Conservation (phyloP, 1,140 invertebrate genomes). For the Bombus sylvicola region DNA sequence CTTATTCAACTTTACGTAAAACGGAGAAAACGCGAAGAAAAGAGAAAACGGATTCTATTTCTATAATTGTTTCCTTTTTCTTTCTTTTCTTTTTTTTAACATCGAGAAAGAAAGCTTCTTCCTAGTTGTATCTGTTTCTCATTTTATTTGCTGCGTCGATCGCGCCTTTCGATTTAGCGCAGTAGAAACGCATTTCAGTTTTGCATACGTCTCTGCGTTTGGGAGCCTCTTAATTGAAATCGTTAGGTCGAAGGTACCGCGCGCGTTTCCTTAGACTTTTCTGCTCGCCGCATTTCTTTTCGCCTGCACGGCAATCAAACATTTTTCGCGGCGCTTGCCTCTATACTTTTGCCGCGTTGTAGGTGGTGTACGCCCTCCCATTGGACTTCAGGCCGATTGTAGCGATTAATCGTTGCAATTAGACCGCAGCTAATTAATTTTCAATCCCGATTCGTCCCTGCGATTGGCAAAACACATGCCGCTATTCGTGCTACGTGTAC, state of each 20-base stretch:
- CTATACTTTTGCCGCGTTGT: background rate
- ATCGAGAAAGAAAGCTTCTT: background rate
- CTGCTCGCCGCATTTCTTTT: constrained; percentile 13
- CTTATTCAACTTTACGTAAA: background rate
- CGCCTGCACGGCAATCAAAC: constrained; percentile 1
- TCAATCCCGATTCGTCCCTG: background rate
- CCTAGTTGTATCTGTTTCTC: background rate
- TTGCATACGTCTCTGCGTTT: background rate
- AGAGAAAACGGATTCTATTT: background rate
- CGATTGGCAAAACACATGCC: background rate
- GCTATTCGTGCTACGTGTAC: background rate
- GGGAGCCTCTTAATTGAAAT: background rate
- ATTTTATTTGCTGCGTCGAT: background rate
- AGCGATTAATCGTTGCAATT: constrained; percentile 66
- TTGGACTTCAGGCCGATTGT: constrained; percentile 67
- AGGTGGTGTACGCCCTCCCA: constrained; percentile 8
- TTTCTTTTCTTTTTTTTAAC: too few relatives aligned
- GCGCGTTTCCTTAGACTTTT: background rate
- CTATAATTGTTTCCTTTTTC: background rate
- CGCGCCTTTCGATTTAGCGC: background rate
- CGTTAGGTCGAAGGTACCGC: background rate
- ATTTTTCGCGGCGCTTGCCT: constrained; percentile 4
- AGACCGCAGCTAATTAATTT: constrained; percentile 29
- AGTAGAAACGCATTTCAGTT: constrained; percentile 16
- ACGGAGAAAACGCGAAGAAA: background rate